A percentile compares a stretch with the other conserved stretches of the same genome.
These are phyloP conservation scores for Colius striatus DNA, from an alignment of 2,113 vertebrate species.

Conservation along the genomic window DNA sequence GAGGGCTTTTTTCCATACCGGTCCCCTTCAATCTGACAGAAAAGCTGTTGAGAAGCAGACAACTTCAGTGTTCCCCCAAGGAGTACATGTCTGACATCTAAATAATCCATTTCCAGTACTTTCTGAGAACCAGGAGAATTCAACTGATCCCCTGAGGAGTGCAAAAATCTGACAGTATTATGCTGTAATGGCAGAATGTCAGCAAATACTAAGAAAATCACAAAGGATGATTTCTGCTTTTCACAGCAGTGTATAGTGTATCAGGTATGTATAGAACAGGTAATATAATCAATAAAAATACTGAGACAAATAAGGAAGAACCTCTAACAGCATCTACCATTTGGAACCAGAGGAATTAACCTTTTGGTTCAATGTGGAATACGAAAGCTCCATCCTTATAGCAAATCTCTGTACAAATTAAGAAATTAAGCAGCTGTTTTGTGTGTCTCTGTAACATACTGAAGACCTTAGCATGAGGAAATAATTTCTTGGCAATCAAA, in stretches of 20 bases:
- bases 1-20: not conserved
- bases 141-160: not conserved
- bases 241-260: not conserved
- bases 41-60: not conserved
- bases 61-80: not conserved
- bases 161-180: not conserved
- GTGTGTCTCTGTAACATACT: not conserved
- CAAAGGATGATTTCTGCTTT: not conserved
- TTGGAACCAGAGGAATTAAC: not conserved
- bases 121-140: not conserved
- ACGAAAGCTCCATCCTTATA: not conserved
- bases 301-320: not conserved
- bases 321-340: not conserved
- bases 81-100: not conserved
- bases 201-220: not conserved
- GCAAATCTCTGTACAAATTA: not conserved
- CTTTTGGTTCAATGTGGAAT: not conserved
- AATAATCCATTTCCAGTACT: not conserved
- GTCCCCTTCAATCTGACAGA: not conserved
- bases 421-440: not conserved
- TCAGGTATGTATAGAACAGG: not conserved
- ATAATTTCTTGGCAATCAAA: not conserved
- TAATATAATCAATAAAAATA: conserved; percentile 11
- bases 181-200: not conserved
- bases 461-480: not conserved